Evolutionary conservation across 2,888 invertebrate species (phyloP).

Genomic region (Campaea margaritaria): DNA sequence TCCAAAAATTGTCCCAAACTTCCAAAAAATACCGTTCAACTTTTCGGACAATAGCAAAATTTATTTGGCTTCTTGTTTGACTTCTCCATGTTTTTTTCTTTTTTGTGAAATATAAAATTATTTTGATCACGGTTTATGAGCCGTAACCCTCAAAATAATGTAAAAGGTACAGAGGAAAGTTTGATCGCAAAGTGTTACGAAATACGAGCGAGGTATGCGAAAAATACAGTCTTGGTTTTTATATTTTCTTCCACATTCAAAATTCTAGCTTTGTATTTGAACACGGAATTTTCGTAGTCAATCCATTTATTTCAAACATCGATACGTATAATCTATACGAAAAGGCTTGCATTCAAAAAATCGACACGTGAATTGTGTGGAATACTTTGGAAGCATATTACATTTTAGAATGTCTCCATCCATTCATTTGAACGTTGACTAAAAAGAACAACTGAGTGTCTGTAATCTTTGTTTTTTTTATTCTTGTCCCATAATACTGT

Average conservation of each 20-base stretch:
- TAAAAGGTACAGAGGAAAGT: slow-evolving; percentile 28
- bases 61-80: slow-evolving; percentile 17
- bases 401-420: too few relatives aligned
- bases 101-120: slow-evolving; percentile 26
- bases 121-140: slow-evolving; percentile 36
- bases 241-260: not conserved
- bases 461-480: too few relatives aligned
- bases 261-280: too few relatives aligned
- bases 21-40: slow-evolving; percentile 7
- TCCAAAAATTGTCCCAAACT: slow-evolving; percentile 10
- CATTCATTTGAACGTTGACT: too few relatives aligned
- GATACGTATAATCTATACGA: too few relatives aligned
- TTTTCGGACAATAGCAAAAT: slow-evolving; percentile 22
- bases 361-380: too few relatives aligned
- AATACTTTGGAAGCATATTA: too few relatives aligned
- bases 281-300: too few relatives aligned
- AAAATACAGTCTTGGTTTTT: slow-evolving; percentile 12
- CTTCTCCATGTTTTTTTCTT: slow-evolving; percentile 8
- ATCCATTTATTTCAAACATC: too few relatives aligned
- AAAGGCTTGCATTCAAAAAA: too few relatives aligned
- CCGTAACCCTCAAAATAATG: slow-evolving; percentile 31
- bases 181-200: slow-evolving; percentile 29
- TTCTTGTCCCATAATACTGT: too few relatives aligned
- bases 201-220: slow-evolving; percentile 16
- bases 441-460: too few relatives aligned